Conservation (phyloP, 2,113 vertebrate genomes). For the Xiphophorus couchianus region DNA sequence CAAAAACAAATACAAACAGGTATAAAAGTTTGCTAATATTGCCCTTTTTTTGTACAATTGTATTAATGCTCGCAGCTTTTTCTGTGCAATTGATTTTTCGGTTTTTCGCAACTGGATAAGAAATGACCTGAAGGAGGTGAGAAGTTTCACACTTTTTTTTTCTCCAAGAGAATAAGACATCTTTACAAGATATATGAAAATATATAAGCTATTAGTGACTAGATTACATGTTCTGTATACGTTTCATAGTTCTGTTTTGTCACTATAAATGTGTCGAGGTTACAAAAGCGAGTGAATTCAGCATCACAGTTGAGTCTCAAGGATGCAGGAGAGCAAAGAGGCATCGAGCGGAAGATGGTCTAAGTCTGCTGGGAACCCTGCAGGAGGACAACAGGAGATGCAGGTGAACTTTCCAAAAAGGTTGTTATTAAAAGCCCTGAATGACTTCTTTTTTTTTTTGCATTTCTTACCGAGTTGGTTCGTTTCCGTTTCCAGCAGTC, state of each 20-base stretch:
- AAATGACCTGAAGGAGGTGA: conserved; percentile 91
- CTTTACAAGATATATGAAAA: conserved; percentile 87
- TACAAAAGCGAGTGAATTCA: conserved; percentile 68
- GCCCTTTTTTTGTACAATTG: conserved; percentile 80
- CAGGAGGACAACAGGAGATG: conserved; percentile 20
- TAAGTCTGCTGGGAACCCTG: conserved; percentile 97
- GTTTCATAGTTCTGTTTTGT: conserved; percentile 58
- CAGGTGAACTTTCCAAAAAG: not conserved
- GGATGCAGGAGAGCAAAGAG: conserved; percentile 64
- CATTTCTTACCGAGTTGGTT: conserved; percentile 93
- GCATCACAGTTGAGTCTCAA: conserved; percentile 78
- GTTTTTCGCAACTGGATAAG: conserved; percentile 86
- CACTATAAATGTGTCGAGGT: conserved; percentile 63
- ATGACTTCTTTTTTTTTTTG: not conserved
- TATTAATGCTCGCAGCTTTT: conserved; percentile 86
- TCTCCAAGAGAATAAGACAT: conserved; percentile 91
- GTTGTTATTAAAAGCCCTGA: not conserved
- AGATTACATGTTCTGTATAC: conserved; percentile 77
- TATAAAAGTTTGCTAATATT: conserved; percentile 83
- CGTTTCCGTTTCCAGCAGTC: conserved; percentile 99
- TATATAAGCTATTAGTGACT: conserved; percentile 82
- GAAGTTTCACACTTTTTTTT: conserved; percentile 16
- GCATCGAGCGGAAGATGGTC: conserved; percentile 60
- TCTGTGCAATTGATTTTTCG: conserved; percentile 75
- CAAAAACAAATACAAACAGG: conserved; percentile 89